Base-by-base conservation (phyloP, 2,888 invertebrate species). In the Metacarcinus magister region DNA sequence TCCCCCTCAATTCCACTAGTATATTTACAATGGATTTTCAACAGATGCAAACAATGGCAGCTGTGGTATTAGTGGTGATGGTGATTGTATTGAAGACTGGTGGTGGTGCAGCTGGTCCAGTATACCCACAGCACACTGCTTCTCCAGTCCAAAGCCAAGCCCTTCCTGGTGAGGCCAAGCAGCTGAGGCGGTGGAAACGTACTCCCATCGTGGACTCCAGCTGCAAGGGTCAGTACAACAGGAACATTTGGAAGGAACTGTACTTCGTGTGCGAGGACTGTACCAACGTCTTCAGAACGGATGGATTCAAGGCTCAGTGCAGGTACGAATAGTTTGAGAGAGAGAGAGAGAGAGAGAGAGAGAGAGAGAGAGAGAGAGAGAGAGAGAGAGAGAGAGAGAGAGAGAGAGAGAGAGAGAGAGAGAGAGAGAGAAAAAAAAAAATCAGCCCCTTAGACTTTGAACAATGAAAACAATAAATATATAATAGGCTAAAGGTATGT, bases 351-450 rank as follows among this genome's bases (percentile, higher is more conserved):
- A 28, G 44, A 28, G 44, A 28, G 44, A 28, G 39, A 89, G 32
- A 89, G 44, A 44, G 89, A 89, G 89, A 44, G 89, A 89, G 89
- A 89, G 89, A 89, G 89, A 89, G 89, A 89, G 44, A 89, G 39
- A 89, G 89, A 89, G 89, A 44, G 89, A 89, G 89, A 44, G 44
- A 89, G 89, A 89, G 89, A 89, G 44, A 89, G 89, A 89, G 44
- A 89, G 39, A 89, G 89, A 89, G 44, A 43, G 89, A 89, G 89
- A 44, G 89, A 44, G 89, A 89, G 89, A 44, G 13, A 89, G 89
- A n/a, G 8, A 28, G 89, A 89, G 32, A 44, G 32, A 44, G n/a
- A 89, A 23, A 28, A 23, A 89, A 5, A 89, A 89, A 19, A 23
- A 1, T 23, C 54, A 54, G 54, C 54, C 10, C 54, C 54, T 54